A percentile compares a stretch with the other conserved stretches of the same genome.
Conservation (phyloP, 2,888 invertebrate species). For the Diarsia mendica region DNA sequence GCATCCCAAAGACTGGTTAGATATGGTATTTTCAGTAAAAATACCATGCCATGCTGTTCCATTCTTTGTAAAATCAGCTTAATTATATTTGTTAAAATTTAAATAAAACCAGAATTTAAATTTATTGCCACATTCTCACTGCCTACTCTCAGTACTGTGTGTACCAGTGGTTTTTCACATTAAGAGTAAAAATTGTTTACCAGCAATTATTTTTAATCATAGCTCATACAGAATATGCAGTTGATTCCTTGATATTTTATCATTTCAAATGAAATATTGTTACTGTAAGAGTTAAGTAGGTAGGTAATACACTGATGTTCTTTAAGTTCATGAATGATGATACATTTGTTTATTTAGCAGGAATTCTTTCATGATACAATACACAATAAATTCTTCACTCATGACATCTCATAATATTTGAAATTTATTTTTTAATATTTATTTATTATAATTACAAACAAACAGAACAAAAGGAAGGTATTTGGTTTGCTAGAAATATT, state of each 20-base stretch:
- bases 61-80: not conserved
- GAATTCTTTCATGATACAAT: slow-evolving; percentile 8
- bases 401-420: slow-evolving; percentile 8
- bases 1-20: no score
- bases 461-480: not conserved
- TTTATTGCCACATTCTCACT: not conserved
- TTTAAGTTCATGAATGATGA: not conserved
- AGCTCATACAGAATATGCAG: not conserved
- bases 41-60: no score
- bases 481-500: not conserved
- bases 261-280: not conserved
- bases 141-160: not conserved
- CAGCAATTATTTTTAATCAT: not conserved
- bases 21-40: not conserved
- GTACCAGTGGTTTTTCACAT: not conserved
- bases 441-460: not conserved
- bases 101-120: not conserved
- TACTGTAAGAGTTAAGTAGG: not conserved
- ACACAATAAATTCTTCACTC: slow-evolving; percentile 18
- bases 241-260: not conserved
- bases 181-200: not conserved
- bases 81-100: not conserved
- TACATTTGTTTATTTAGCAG: slow-evolving; percentile 4
- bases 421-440: no score
- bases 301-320: not conserved